These are phyloP conservation scores for Drosophila nebulosa DNA, from an alignment of 1,140 invertebrate genomes.

Conservation along the genomic window DNA sequence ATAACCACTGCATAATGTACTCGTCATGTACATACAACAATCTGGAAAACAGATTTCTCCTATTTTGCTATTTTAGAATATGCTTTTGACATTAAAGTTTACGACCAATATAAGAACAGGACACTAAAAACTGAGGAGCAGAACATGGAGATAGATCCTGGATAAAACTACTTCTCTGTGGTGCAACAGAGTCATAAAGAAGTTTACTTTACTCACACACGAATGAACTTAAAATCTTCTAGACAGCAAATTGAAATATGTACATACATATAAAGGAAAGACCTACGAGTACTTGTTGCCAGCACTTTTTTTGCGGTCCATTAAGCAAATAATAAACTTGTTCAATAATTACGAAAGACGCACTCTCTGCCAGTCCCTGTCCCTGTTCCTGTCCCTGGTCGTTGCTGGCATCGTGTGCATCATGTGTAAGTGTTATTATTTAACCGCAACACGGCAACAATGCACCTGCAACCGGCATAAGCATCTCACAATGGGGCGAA, in stretches of 20 bases:
- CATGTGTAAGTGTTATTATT: constrained; percentile 18
- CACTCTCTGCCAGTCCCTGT: not conserved
- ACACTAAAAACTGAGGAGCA: constrained; percentile 32
- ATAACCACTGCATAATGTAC: constrained; percentile 25
- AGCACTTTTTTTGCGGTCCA: constrained; percentile 32
- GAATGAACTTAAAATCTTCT: not conserved
- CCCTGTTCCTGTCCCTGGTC: not conserved
- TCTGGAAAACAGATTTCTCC: constrained; percentile 8
- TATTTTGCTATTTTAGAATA: constrained; percentile 28
- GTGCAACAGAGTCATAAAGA: constrained; percentile 16
- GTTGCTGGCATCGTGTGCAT: constrained; percentile 9
- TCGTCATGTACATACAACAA: constrained; percentile 12
- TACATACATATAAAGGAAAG: too few relatives aligned
- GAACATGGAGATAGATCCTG: not conserved
- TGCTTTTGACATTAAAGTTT: constrained; percentile 40
- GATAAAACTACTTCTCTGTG: not conserved
- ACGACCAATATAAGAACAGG: constrained; percentile 23
- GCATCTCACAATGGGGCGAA: constrained; percentile 11
- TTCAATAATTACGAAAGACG: constrained; percentile 46
- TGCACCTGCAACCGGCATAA: constrained; percentile 25
- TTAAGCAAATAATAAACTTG: constrained; percentile 56
- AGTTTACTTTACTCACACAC: not conserved
- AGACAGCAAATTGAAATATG: constrained; percentile 43
- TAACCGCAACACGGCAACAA: constrained; percentile 30
- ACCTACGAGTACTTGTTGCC: constrained; percentile 24